Conservation (phyloP, 1,140 invertebrate genomes). For the Drosophila takahashii region DNA sequence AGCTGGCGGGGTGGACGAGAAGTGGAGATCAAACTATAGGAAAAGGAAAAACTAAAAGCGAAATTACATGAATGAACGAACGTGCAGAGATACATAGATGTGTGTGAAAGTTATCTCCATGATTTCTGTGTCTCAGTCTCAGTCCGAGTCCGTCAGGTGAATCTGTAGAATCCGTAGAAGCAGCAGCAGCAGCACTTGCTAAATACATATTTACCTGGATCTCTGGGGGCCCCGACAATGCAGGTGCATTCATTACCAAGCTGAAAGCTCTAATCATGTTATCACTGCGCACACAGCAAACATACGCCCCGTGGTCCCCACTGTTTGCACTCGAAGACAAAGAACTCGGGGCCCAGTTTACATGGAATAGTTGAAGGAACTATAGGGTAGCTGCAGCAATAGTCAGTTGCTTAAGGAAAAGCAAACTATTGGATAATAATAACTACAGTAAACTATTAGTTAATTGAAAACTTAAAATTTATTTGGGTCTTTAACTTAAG, state of each 20-base stretch:
- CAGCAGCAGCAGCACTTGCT: constrained; percentile 34
- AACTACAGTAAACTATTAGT: background rate
- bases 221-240: constrained; percentile 21
- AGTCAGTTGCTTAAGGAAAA: background rate
- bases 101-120: constrained; percentile 21
- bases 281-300: constrained; percentile 33
- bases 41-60: constrained; percentile 51
- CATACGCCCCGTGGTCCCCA: constrained; percentile 34
- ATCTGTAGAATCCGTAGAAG: constrained; percentile 8
- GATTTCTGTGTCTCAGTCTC: constrained; percentile 29
- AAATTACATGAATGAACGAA: constrained; percentile 72
- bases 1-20: background rate
- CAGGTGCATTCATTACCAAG: constrained; percentile 37
- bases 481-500: too few species aligned
- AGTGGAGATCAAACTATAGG: constrained; percentile 26
- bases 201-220: constrained; percentile 41
- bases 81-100: background rate
- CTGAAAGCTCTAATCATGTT: constrained; percentile 47
- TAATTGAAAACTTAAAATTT: background rate
- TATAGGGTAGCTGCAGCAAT: background rate
- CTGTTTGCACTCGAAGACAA: constrained; percentile 18
- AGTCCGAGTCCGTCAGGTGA: constrained; percentile 32
- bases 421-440: background rate
- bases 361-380: constrained; percentile 2
- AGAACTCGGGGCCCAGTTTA: background rate